Percentiles rank a stretch among this genome's conserved stretches.
These are phyloP conservation scores for Siderastrea radians DNA, from an alignment of 92 coral and sea anemone genomes.

Conservation along the genomic window DNA sequence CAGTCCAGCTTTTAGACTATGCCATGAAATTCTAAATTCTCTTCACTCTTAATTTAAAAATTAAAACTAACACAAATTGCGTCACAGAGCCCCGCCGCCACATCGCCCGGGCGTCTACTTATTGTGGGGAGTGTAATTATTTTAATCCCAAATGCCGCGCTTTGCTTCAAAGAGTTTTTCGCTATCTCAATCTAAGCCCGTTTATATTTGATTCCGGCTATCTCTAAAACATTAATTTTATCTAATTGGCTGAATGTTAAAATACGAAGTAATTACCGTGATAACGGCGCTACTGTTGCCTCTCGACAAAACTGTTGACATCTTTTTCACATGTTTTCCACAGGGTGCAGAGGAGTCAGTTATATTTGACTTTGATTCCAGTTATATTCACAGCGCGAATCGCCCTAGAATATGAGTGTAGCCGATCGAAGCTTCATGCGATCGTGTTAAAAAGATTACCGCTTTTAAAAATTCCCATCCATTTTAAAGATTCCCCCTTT, in stretches of 20 bases:
- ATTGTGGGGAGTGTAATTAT: neutral
- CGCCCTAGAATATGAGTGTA: neutral
- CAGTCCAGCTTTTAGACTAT: no score
- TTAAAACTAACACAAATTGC: neutral
- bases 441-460: neutral
- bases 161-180: neutral
- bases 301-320: neutral
- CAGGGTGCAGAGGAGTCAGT: neutral
- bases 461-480: neutral
- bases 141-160: neutral
- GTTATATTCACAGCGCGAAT: neutral
- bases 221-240: neutral
- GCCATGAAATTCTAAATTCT: neutral
- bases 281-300: neutral
- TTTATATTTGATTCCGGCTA: no score
- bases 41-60: neutral
- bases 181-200: neutral
- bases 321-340: neutral
- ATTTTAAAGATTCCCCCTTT: no score
- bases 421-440: neutral
- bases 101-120: neutral
- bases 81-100: neutral
- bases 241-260: neutral
- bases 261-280: neutral
- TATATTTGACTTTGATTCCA: neutral